Base-by-base conservation (phyloP, 2,113 vertebrate genomes). In the Vulpes vulpes region DNA sequence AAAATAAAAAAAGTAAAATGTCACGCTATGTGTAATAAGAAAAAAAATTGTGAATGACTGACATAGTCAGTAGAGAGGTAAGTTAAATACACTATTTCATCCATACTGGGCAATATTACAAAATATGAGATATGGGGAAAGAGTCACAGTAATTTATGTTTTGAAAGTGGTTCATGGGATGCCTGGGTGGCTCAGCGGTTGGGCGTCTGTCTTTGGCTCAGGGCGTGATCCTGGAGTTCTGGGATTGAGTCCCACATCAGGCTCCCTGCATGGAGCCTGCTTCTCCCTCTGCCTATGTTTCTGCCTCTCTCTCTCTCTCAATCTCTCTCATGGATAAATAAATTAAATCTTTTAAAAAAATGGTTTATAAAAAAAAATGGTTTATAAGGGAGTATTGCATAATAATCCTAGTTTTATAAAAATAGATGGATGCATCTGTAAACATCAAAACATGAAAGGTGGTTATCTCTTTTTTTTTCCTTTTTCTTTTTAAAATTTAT, bases 321-420 rank as follows among this genome's bases (percentile, higher is more conserved):
- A n/a, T 43, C 4, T 43, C 5, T 43, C 43, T 7, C 43, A 43
- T 43, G 43, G 43, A 43, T 43, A 7, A 43, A 43, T 43, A 43
- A 43, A 43, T 43, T 43, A 43, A 43, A 43, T 43, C 43, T 43
- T 43, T 43, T 43, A 7, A 7, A 7, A 74, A 97, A 95, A 51
- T 38, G 35, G 22, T 20, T 53, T 64, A 80, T 35, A 60, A 67
- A 7, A 7, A 7, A 74, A 97, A 95, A 51, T 38, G 35, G 22
- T 20, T 53, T 64, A 80, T 35, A 60, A 67, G 53, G 71, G 86
- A 20, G 14, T 43, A 32, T 62, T 27, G 30, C 35, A 86, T n/a
- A 71, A 62, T 60, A 76, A 92, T 89, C 8, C 65, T 74, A n/a
- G 78, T 89, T 94, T 69, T 35, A 7, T 93, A 85, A 96, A 96